Percentiles rank a stretch among this genome's conserved stretches.
phyloP scores from a whole-genome alignment of 2,113 vertebrate species.

The Ophthalmolycus amberensis region DNA sequence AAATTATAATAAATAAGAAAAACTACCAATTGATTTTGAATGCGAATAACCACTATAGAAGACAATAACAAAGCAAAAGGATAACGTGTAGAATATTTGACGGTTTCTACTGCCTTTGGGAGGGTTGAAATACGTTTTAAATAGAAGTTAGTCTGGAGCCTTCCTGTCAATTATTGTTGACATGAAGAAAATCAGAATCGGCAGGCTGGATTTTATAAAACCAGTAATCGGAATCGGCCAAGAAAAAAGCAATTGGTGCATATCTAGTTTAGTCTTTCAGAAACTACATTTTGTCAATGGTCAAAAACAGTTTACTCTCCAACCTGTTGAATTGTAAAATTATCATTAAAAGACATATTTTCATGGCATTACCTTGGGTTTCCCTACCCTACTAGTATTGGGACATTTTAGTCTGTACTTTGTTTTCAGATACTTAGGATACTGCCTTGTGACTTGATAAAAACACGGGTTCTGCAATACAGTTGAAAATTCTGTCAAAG shows the following conservation, averaged over 20 bases:
- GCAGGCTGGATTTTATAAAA: not conserved
- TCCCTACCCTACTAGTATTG: not conserved
- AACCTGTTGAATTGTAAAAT: not conserved
- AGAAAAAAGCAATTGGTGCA: not conserved
- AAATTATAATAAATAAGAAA: not conserved
- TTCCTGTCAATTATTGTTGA: not conserved
- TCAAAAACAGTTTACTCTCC: not conserved
- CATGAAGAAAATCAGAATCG: not conserved
- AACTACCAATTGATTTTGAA: not conserved
- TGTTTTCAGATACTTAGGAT: slow-evolving; percentile 21
- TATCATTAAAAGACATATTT: slow-evolving; percentile 2
- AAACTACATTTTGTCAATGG: not conserved
- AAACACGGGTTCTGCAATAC: slow-evolving; percentile 35
- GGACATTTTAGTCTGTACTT: not conserved
- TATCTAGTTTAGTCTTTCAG: not conserved
- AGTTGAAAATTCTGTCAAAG: slow-evolving; percentile 63
- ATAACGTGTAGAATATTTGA: not conserved
- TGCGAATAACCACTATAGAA: not conserved
- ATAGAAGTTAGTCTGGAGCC: not conserved
- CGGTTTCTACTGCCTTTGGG: not conserved
- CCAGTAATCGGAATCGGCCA: not conserved
- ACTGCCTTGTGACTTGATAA: slow-evolving; percentile 48
- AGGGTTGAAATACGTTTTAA: not conserved
- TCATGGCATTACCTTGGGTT: not conserved
- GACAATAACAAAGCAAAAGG: not conserved